Evolutionary conservation across 2,797 vertebrate species (phyloP), one percentile per base, ranked within the genome.

Genomic region (Trematomus bernacchii): DNA sequence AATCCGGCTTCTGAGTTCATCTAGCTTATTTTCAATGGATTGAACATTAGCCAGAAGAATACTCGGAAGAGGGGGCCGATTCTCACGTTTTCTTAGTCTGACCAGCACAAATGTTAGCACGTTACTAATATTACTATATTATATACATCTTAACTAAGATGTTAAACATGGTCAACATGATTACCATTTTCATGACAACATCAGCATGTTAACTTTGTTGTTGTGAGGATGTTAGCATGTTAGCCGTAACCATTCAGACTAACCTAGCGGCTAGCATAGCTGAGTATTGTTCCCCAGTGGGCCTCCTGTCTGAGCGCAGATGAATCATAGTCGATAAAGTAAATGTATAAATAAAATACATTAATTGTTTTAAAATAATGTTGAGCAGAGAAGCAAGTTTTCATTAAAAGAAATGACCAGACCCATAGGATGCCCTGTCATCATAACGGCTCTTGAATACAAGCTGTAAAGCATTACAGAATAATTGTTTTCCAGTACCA

Each of bases 381-480:
- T 12, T 53, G 30, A 57, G 64, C n/a, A 58, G 37, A 48, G 46
- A 19, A 30, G 19, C 40, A n/a, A 40, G 21, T 1, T 12, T 42
- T 52, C 14, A 59, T 53, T 54, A 42, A 61, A 40, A 66, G 10
- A 66, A 69, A 70, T 54, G 18, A 59, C 48, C 40, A 68, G 50
- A 69, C 12, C 37, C 65, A 60, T 15, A 18, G 42, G 11, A 73
- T 54, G 19, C 7, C 33, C 15, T 9, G 19, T 83, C 59, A 71
- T 50, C 52, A 37, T 67, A 58, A 54, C 33, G 19, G 23, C 60
- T 79, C n/a, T 57, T 69, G 14, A 80, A 68, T 64, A 53, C 80
- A 86, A 71, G 70, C 76, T 85, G 60, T 43, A 60, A 73, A 78
- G 57, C 61, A 76, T 75, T 80, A 77, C 33, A 61, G 57, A 55